Evolutionary conservation across 2,113 vertebrate species (phyloP), one percentile per base, ranked within the genome.

Genomic region (Collichthys lucidus): DNA sequence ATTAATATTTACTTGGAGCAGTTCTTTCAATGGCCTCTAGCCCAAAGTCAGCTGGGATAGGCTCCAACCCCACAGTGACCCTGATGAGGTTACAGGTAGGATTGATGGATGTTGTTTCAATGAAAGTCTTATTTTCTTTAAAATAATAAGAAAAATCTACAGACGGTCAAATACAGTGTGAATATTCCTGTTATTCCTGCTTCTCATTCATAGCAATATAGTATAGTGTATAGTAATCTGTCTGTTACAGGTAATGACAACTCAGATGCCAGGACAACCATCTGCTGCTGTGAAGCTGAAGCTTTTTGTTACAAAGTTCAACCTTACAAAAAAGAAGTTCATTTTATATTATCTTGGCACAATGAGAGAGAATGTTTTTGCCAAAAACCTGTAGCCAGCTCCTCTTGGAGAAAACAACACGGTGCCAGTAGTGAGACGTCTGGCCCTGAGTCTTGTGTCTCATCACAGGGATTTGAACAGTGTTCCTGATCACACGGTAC

Each of bases 341-440:
- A 3, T 59, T 71, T 53, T 5, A 3, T 65, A 40, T 22, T 52
- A 14, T 11, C 26, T 53, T 85, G 61, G 71, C 56, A 73, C 35
- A 6, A 40, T 17, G 2, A 3, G 15, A 16, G 5, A 60, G 11
- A 35, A 52, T 47, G 15, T 59, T 59, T 64, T 40, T 56, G 35
- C 26, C 44, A 57, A 31, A 63, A 72, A 75, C 31, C 44, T 85
- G 47, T 24, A 26, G 46, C 46, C 57, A 61, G 66, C 47, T n/a
- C 9, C 4, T 65, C 12, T 16, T 24, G 11, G 52, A 31, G 1
- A 5, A 17, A 1, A 46, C 40, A 56, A 22, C 22, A 20, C 1
- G 12, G 15, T 50, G 44, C 12, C 56, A 64, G 57, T 20, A 15
- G 74, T 55, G 64, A 50, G 68, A 57, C 8, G 20, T 31, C 74